Evolutionary conservation across 2,113 vertebrate species (phyloP).

Genomic region (Atractosteus spatula): DNA sequence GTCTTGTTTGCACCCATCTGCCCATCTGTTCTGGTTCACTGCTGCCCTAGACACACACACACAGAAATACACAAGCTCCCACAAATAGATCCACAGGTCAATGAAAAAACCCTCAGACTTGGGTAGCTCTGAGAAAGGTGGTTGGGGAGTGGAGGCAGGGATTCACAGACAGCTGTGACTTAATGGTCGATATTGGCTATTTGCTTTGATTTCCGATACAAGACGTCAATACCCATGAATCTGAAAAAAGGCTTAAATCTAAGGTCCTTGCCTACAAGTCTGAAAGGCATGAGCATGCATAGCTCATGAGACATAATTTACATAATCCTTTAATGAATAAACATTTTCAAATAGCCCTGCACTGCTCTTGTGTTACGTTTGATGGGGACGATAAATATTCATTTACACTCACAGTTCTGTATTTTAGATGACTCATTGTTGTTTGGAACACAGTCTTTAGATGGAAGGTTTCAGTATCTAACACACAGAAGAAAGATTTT

Average conservation of each 20-base stretch:
- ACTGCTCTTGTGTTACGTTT: constrained; percentile 33
- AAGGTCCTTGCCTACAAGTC: constrained; percentile 36
- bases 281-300: constrained; percentile 37
- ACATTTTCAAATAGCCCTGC: constrained; percentile 39
- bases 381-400: constrained; percentile 44
- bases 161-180: not conserved
- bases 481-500: too few relatives aligned
- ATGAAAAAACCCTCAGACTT: not conserved
- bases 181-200: constrained; percentile 24
- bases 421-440: not conserved
- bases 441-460: not conserved
- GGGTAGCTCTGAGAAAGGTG: not conserved
- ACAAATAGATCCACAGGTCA: constrained; percentile 14
- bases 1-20: constrained; percentile 1
- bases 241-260: constrained; percentile 30
- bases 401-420: constrained; percentile 36
- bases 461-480: too few relatives aligned
- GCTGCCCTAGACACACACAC: not conserved
- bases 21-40: not conserved
- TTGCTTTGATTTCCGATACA: constrained; percentile 30
- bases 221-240: constrained; percentile 24
- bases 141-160: not conserved
- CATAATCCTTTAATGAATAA: constrained; percentile 58
- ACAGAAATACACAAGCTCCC: constrained; percentile 8
- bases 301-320: constrained; percentile 38